Conservation (phyloP, 2,113 vertebrate species). For the Chaetodon trifascialis region DNA sequence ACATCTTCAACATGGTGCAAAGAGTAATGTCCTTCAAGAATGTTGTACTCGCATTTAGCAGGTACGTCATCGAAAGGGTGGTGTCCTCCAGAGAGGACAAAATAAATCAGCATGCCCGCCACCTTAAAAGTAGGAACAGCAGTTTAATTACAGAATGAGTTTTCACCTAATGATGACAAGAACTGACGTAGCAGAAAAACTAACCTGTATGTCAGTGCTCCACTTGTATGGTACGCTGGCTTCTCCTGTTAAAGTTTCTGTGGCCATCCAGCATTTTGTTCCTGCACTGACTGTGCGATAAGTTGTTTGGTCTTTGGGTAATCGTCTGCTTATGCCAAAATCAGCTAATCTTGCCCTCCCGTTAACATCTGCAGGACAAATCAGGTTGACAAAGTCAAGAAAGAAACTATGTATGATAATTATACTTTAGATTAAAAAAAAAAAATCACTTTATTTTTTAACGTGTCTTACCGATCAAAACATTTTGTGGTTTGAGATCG, state of each 20-base stretch:
- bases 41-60: constrained; percentile 40
- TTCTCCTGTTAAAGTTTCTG: constrained; percentile 60
- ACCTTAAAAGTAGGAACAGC: constrained; percentile 53
- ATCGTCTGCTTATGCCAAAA: constrained; percentile 76
- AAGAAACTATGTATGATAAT: background rate
- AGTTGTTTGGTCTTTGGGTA: constrained; percentile 62
- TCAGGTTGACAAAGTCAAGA: accelerated
- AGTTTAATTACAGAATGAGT: too few species aligned
- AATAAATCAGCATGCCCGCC: constrained; percentile 81
- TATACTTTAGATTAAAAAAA: too few species aligned
- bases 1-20: constrained; percentile 72
- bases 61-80: constrained; percentile 73
- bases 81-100: constrained; percentile 76
- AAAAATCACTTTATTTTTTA: background rate
- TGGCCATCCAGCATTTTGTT: constrained; percentile 79
- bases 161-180: too few species aligned
- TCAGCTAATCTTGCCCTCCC: constrained; percentile 70
- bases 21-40: constrained; percentile 52
- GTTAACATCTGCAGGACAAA: constrained; percentile 53
- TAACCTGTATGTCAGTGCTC: constrained; percentile 78
- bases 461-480: constrained; percentile 74
- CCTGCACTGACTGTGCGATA: constrained; percentile 61
- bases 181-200: background rate
- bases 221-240: constrained; percentile 59
- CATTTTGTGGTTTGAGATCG: constrained; percentile 82